phyloP scores from a whole-genome alignment of 2,797 vertebrate species.

The Oreochromis grahami region DNA sequence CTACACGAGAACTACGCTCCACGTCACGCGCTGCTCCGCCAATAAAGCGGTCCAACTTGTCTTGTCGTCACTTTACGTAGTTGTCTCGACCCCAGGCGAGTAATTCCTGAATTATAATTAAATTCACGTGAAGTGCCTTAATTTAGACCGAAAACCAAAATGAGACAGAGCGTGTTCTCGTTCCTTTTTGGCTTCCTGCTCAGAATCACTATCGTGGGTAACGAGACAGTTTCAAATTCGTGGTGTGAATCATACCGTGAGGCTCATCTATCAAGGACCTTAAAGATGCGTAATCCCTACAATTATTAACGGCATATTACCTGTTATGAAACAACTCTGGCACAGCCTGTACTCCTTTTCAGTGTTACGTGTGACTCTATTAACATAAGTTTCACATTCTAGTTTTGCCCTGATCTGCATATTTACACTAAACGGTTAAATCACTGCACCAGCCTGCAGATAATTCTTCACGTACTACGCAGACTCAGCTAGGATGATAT shows the following conservation, averaged over 20 bases:
- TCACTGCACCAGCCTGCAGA: background rate
- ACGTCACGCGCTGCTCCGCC: background rate
- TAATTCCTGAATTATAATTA: background rate
- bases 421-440: background rate
- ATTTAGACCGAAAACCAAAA: background rate
- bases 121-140: conserved; percentile 16
- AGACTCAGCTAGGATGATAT: background rate
- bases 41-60: background rate
- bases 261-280: conserved; percentile 9
- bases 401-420: background rate
- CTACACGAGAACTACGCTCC: conserved; percentile 10
- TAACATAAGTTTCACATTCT: background rate
- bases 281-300: background rate
- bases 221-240: background rate
- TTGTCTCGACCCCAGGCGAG: background rate
- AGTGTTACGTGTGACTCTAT: background rate
- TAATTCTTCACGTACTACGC: background rate
- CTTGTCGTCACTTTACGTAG: conserved; percentile 3
- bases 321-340: background rate
- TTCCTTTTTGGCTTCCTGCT: background rate
- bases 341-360: background rate
- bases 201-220: background rate
- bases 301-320: background rate
- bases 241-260: background rate
- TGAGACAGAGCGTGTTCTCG: background rate